Percentiles rank a stretch among this genome's conserved stretches.
These are phyloP conservation scores for Leucoptera coffeella DNA, from an alignment of 2,888 invertebrate genomes.

Conservation along the genomic window DNA sequence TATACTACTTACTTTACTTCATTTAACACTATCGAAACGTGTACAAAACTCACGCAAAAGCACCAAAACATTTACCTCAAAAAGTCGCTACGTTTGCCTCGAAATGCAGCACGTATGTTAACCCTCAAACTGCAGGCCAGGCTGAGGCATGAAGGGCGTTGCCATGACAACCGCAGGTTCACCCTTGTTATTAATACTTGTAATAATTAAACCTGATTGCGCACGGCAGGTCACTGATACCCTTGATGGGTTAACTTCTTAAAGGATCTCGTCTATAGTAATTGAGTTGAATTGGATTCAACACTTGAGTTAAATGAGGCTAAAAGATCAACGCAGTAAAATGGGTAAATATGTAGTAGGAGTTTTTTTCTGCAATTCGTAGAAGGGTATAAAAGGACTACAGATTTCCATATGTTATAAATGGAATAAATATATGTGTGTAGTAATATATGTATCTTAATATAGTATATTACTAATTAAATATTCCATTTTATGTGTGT, in stretches of 20 bases:
- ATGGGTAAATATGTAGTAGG: no score
- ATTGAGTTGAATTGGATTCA: background rate
- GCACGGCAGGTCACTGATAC: constrained; percentile 52
- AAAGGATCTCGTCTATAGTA: background rate
- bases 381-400: no score
- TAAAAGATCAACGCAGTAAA: no score
- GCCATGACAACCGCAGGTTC: constrained; percentile 35
- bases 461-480: no score
- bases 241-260: constrained; percentile 19
- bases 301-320: no score
- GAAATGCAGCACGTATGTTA: constrained; percentile 38
- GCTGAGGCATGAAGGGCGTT: constrained; percentile 40
- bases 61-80: background rate
- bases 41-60: background rate
- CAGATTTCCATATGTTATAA: no score
- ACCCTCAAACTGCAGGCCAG: constrained; percentile 34
- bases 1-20: no score
- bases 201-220: constrained; percentile 54
- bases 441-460: no score
- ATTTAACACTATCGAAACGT: no score
- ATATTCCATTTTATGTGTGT: no score
- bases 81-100: constrained; percentile 8
- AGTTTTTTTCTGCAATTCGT: no score
- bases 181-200: constrained; percentile 53
- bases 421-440: no score